These are phyloP conservation scores for Struthidea cinerea DNA, from an alignment of 2,113 vertebrate species.

Conservation along the genomic window DNA sequence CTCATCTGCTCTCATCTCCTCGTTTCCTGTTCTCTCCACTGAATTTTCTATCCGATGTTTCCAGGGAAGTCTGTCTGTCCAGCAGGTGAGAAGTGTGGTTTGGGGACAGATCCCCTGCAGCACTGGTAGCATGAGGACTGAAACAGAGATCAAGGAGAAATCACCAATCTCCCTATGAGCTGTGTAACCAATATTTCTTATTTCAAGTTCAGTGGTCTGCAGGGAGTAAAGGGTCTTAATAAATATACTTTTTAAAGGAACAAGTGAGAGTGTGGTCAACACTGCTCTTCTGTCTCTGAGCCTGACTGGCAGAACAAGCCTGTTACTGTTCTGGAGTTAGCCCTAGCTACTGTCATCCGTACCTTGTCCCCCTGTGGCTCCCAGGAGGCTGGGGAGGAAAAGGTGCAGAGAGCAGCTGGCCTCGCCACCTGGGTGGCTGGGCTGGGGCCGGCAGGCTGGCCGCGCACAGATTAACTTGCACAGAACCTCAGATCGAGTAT, in stretches of 20 bases:
- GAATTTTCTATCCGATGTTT: fast-evolving
- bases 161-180: background rate
- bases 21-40: no score
- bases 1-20: background rate
- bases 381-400: background rate
- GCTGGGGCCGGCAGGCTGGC: background rate
- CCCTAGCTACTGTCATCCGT: background rate
- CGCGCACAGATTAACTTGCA: background rate
- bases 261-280: background rate
- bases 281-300: background rate
- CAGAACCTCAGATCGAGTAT: background rate
- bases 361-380: fast-evolving
- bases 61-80: background rate
- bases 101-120: background rate
- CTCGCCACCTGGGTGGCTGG: background rate
- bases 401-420: background rate
- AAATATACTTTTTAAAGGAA: background rate
- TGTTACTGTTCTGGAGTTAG: background rate
- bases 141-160: background rate
- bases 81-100: background rate
- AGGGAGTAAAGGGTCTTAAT: background rate
- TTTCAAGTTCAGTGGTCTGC: background rate
- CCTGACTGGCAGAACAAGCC: background rate
- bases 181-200: background rate
- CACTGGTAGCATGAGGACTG: background rate